Conservation (phyloP, 2,888 invertebrate species). For the Cryptophagus acutangulus region DNA sequence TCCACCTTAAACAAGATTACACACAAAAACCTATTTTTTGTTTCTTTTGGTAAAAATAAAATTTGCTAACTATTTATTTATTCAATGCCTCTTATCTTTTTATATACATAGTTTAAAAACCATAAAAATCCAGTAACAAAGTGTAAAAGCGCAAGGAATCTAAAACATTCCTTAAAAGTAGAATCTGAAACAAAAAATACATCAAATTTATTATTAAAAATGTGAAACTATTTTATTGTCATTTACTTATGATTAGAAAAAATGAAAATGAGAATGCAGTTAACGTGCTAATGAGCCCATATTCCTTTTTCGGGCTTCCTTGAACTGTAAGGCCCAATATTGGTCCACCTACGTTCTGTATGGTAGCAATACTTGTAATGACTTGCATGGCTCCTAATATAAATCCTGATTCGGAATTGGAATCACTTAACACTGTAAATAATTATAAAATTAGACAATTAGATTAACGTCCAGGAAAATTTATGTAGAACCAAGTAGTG, state of each 20-base stretch:
- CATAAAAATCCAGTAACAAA: constrained; percentile 42
- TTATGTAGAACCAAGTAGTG: too few relatives aligned
- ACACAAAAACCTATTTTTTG: too few relatives aligned
- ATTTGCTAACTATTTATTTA: too few relatives aligned
- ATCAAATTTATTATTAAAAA: constrained; percentile 4
- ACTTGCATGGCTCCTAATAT: constrained; percentile 40
- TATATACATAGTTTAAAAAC: constrained; percentile 43
- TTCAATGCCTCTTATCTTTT: constrained; percentile 38
- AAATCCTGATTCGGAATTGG: constrained; percentile 32
- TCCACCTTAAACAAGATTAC: too few relatives aligned
- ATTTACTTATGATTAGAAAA: constrained; percentile 39
- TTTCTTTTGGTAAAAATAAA: too few relatives aligned
- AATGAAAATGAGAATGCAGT: constrained; percentile 37
- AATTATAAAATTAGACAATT: background rate
- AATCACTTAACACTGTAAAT: constrained; percentile 41
- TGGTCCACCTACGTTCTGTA: constrained; percentile 38
- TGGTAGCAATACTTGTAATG: constrained; percentile 38
- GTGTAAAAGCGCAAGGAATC: constrained; percentile 41
- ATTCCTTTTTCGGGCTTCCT: constrained; percentile 38
- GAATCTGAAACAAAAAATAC: constrained; percentile 36
- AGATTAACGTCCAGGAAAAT: background rate
- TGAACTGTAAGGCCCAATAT: constrained; percentile 37
- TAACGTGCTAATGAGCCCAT: constrained; percentile 34
- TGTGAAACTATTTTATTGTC: background rate
- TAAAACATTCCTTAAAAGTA: constrained; percentile 39